A percentile compares a stretch with the other conserved stretches of the same genome.
Conservation (phyloP, 1,140 invertebrate species). For the Wiebesia pumilae region DNA sequence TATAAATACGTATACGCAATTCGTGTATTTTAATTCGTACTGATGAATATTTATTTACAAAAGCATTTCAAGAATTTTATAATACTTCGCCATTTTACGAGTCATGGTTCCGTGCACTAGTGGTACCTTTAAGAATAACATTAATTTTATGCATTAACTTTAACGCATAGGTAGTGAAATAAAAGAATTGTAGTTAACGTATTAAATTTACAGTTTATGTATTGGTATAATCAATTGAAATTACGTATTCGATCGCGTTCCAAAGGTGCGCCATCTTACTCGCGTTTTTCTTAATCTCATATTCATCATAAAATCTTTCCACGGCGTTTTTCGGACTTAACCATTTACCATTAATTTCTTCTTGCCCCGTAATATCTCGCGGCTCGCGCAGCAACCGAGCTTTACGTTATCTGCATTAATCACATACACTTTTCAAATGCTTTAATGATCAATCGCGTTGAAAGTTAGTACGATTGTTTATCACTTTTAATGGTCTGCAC, state of each 20-base stretch:
- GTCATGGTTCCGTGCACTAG: not conserved
- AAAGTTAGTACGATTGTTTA: not conserved
- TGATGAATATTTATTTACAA: not conserved
- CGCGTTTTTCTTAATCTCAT: too few species aligned
- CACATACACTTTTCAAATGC: too few species aligned
- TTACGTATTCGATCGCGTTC: not conserved
- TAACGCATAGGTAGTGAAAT: not conserved
- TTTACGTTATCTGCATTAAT: not conserved
- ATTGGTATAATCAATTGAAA: constrained; percentile 1
- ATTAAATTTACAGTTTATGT: not conserved
- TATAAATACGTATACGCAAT: not conserved
- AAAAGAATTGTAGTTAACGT: not conserved
- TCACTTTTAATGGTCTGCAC: not conserved
- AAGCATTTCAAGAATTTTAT: not conserved
- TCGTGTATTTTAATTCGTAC: not conserved
- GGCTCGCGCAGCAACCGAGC: not conserved
- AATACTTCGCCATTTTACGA: not conserved
- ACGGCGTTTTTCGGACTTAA: too few species aligned
- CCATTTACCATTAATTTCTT: too few species aligned
- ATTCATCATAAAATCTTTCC: too few species aligned
- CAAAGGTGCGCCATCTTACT: too few species aligned
- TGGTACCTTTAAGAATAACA: not conserved
- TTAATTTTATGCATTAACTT: not conserved
- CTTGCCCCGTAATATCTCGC: not conserved
- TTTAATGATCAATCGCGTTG: not conserved